Conservation (phyloP, 2,888 invertebrate genomes). For the Carpatolechia fugitivella region DNA sequence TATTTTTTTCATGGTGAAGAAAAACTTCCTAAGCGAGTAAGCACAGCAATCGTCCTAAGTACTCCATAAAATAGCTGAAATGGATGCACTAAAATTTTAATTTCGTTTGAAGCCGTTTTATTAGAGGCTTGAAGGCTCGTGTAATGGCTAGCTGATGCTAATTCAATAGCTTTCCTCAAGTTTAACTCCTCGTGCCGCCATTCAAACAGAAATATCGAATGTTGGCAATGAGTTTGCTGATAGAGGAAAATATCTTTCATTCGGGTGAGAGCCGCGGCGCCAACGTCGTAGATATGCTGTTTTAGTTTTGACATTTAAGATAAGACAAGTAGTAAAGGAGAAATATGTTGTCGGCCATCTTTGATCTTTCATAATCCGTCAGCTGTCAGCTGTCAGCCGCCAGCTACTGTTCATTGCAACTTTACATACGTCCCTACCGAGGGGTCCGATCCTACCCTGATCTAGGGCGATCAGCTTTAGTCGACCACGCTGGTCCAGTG, state of each 20-base stretch:
- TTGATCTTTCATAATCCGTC: too few relatives aligned
- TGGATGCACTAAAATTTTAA: constrained; percentile 32
- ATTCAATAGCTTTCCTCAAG: constrained; percentile 66
- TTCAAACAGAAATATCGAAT: constrained; percentile 46
- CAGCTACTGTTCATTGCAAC: too few relatives aligned
- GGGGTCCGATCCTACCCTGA: too few relatives aligned
- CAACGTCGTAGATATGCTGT: neutral
- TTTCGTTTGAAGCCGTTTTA: constrained; percentile 23
- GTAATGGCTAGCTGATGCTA: constrained; percentile 67
- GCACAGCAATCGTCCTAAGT: neutral
- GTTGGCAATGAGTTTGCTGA: constrained; percentile 16
- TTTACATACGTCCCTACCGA: too few relatives aligned
- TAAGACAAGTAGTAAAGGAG: too few relatives aligned
- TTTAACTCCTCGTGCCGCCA: constrained; percentile 55
- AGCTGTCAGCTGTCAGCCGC: too few relatives aligned
- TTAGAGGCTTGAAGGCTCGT: constrained; percentile 30
- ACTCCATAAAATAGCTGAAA: constrained; percentile 9
- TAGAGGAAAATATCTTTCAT: neutral
- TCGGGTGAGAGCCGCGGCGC: neutral
- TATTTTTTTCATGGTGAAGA: neutral
- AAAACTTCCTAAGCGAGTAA: neutral
- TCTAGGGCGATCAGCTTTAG: too few relatives aligned
- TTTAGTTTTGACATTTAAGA: too few relatives aligned
- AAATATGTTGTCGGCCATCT: too few relatives aligned
- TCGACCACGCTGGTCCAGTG: too few relatives aligned